Base-by-base conservation (phyloP, 2,888 invertebrate species). In the Silvanus unidentatus region DNA sequence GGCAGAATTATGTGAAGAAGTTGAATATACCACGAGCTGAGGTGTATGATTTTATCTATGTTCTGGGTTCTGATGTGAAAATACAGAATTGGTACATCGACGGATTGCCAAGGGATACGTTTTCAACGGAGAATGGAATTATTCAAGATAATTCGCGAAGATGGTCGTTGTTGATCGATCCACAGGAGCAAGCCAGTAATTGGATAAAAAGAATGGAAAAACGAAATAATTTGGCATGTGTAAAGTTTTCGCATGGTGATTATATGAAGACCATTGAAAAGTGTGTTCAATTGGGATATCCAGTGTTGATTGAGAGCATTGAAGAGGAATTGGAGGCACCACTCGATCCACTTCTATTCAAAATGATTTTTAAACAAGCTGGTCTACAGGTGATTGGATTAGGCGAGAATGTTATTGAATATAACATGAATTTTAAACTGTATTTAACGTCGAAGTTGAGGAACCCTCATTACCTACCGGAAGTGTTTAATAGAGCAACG, bases 201-300 rank as follows among this genome's bases (percentile, higher is more conserved):
- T 91, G 90, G 90, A 81, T 90, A 14, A 87, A 87, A 72, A 84
- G 81, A 52, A 84, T 88, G 81, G 89, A 90, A 71, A 86, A 84
- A 63, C 71, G 75, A 1, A 83, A 81, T 64, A 80, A 81, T 48
- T 69, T 90, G 40, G 78, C 81, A 57, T 75, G 87, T 2, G 75
- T 89, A 16, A 88, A 86, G 65, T 81, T 88, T 61, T 79, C 84
- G 0, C 86, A 88, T 66, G 71, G 79, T 0, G 81, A 84, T 71
- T 89, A 87, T 63, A 84, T 88, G 82, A 79, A 81, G 60, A 78
- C 77, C 27, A 74, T 91, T 58, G 87, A 88, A 72, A 78, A 77
- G 32, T 84, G 85, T 59, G 77, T 91, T 50, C 83, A 85, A 65
- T 79, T 80, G 52, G 91, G 90, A 34, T 82, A 81, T 64, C 90